Percentiles rank a stretch among this genome's conserved stretches.
These are phyloP conservation scores for Andrena fulva DNA, from an alignment of 2,888 invertebrate genomes.

Conservation along the genomic window DNA sequence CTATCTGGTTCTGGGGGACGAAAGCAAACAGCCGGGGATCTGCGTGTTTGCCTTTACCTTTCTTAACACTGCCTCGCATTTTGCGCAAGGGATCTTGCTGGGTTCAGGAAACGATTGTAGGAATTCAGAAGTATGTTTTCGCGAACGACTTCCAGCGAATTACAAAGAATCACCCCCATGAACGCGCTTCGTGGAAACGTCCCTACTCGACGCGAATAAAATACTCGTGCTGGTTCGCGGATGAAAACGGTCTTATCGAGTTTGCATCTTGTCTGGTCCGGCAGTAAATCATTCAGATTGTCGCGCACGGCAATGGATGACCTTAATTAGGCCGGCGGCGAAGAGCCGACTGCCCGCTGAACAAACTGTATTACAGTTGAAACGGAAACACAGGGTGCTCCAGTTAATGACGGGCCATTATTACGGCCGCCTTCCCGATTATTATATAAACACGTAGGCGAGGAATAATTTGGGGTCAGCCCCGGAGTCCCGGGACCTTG, in stretches of 20 bases:
- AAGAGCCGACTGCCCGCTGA: conserved; percentile 28
- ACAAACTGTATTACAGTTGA: conserved; percentile 52
- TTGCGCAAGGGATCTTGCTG: too few species aligned
- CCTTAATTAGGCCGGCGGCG: conserved; percentile 65
- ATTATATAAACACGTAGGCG: conserved; percentile 19
- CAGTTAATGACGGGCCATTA: conserved; percentile 40
- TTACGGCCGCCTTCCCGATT: conserved; percentile 13
- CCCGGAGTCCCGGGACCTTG: background rate
- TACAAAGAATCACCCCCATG: background rate
- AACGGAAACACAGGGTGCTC: conserved; percentile 49
- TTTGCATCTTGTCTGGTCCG: conserved; percentile 42
- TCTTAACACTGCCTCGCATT: too few species aligned
- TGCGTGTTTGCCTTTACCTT: background rate
- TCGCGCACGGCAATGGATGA: conserved; percentile 52
- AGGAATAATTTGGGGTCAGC: conserved; percentile 17
- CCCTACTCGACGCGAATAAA: background rate
- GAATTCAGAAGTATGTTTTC: background rate
- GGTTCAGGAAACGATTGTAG: too few species aligned
- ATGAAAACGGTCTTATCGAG: conserved; percentile 34
- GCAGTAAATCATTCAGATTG: conserved; percentile 63
- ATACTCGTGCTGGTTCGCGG: background rate
- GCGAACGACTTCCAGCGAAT: background rate
- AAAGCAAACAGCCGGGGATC: background rate
- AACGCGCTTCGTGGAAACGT: background rate
- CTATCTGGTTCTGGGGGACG: too few species aligned